Base-by-base conservation (phyloP, 1,140 invertebrate species). In the Penaeus indicus region DNA sequence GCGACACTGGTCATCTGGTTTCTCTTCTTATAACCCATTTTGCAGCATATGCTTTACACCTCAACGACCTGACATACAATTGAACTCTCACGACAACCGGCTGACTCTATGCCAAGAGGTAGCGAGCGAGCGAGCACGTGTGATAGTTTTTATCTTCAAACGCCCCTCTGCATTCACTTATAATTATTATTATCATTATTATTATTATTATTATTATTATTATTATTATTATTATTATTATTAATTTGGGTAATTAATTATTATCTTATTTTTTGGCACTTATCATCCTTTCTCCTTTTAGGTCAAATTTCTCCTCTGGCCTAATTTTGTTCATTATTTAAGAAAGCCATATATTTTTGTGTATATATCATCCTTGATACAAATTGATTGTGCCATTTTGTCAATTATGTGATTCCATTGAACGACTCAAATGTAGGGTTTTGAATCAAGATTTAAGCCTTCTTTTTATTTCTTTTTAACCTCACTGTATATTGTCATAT, bases 401-500 rank as follows among this genome's bases (percentile, higher is more conserved):
- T 78, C 21, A 78, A 75, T 79, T 81, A 69, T 87, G 78, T 78
- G 32, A 78, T 78, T 78, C 75, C 32, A 38, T 47, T 78, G 75
- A 54, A 86, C 77, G 78, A 83, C 62, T 27, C 69, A 54, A 38
- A 81, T 64, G 47, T 67, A 47, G 85, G 77, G 78, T 87, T 81
- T 38, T 75, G 72, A 75, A 32, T 38, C 27, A 27, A 32, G 72
- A 32, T 78, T n/a, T 11, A 78, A 78, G 54, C 54, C 54, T 54
- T 54, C 54, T 78, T 78, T 84, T 69, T 60, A 54, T 61, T 22
- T 72, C 78, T 81, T 87, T 86, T 82, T 87, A 87, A 87, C 85
- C 61, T 87, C 78, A 87, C 78, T 87, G 85, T 87, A 87, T 81
- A 87, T 86, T 87, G 85, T 87, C 85, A 87, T 84, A 84, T 87